Conservation (phyloP, 1,140 invertebrate species). For the Trichonephila clavata region DNA sequence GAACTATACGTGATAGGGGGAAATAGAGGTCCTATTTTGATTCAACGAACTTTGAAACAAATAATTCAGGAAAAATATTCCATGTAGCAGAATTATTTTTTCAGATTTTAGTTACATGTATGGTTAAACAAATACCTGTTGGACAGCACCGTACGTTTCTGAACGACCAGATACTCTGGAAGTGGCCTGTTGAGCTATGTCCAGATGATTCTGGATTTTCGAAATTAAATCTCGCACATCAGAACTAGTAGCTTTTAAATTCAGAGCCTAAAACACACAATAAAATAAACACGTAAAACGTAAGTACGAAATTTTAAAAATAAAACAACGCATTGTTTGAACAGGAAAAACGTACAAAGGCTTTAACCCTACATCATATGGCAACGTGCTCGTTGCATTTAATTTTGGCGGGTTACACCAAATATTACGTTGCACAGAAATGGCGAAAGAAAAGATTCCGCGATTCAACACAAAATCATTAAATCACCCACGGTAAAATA, state of each 20-base stretch:
- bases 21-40: too few species aligned
- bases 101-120: too few species aligned
- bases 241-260: slow-evolving; percentile 59
- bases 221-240: slow-evolving; percentile 79
- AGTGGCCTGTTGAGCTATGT: slow-evolving; percentile 81
- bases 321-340: not conserved
- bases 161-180: slow-evolving; percentile 81
- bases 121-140: slow-evolving; percentile 79
- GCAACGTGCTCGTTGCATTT: too few species aligned
- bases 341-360: not conserved
- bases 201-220: slow-evolving; percentile 81
- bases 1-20: too few species aligned
- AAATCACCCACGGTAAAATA: too few species aligned
- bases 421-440: too few species aligned
- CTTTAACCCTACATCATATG: not conserved
- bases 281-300: not conserved
- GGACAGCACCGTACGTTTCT: slow-evolving; percentile 83
- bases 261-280: slow-evolving; percentile 33
- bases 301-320: not conserved
- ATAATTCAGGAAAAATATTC: too few species aligned
- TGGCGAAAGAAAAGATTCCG: too few species aligned
- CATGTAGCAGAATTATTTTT: too few species aligned
- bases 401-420: too few species aligned
- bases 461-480: too few species aligned
- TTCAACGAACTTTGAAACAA: too few species aligned